Conservation (phyloP, 2,888 invertebrate species). For the Microctonus brassicae region DNA sequence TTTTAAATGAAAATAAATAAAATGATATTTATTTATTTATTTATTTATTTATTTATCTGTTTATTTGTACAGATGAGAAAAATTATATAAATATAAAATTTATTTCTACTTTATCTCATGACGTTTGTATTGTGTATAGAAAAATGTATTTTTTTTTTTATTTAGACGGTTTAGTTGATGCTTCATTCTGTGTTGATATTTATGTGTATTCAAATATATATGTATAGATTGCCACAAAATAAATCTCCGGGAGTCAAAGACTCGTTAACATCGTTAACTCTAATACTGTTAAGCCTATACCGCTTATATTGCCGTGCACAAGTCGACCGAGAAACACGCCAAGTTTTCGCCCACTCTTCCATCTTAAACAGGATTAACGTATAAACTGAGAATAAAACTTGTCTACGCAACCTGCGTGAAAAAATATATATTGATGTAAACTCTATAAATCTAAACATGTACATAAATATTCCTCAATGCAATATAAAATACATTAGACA, state of each 20-base stretch:
- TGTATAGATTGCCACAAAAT: conserved; percentile 29
- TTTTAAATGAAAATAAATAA: conserved; percentile 10
- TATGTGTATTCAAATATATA: conserved; percentile 10
- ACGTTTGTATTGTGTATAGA: no score
- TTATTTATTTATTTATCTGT: no score
- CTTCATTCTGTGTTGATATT: neutral
- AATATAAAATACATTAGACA: no score
- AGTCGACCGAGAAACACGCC: conserved; percentile 57
- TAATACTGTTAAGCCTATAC: conserved; percentile 56
- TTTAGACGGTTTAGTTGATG: neutral
- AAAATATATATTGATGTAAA: conserved; percentile 15
- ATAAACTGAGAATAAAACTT: conserved; percentile 60
- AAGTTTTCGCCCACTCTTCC: conserved; percentile 59
- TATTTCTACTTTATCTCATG: no score
- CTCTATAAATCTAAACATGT: neutral
- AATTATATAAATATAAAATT: no score
- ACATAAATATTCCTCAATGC: no score
- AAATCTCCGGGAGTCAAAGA: conserved; percentile 52
- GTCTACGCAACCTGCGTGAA: conserved; percentile 34
- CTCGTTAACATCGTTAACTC: conserved; percentile 60
- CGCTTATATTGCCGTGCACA: conserved; percentile 48
- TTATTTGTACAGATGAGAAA: no score
- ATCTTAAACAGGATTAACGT: conserved; percentile 61
- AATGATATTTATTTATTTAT: no score
- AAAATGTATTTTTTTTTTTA: conserved; percentile 5